phyloP scores from a whole-genome alignment of 92 coral and sea anemone species.

The Desmophyllum pertusum region DNA sequence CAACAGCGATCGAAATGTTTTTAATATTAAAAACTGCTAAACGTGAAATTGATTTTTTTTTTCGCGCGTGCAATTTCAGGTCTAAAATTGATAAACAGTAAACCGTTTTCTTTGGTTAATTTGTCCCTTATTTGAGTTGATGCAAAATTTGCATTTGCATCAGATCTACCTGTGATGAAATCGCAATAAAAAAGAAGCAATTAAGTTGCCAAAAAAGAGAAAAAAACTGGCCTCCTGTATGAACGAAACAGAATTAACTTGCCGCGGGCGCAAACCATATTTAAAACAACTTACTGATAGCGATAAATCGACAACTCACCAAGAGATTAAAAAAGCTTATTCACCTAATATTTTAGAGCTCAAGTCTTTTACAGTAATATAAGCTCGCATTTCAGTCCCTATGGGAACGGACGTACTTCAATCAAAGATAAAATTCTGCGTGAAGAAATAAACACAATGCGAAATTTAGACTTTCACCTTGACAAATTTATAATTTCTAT shows the following conservation, averaged over 20 bases:
- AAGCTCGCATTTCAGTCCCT: background rate
- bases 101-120: constrained; percentile 18
- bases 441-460: background rate
- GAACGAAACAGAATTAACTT: too few relatives aligned
- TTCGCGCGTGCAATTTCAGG: background rate
- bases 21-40: too few relatives aligned
- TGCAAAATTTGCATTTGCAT: constrained; percentile 23
- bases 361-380: background rate
- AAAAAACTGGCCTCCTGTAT: too few relatives aligned
- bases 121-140: constrained; percentile 3
- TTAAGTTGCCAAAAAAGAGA: too few relatives aligned
- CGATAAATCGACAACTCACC: background rate
- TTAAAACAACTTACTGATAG: background rate
- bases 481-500: background rate
- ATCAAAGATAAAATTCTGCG: background rate
- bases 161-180: background rate
- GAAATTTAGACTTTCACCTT: background rate
- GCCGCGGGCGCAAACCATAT: background rate
- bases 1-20: too few relatives aligned
- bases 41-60: too few relatives aligned
- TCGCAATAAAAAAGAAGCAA: background rate
- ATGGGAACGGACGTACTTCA: background rate
- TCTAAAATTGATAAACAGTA: background rate
- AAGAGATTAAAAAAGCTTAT: background rate
- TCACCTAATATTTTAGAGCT: background rate